A percentile compares a stretch with the other conserved stretches of the same genome.
phyloP scores from a whole-genome alignment of 2,888 invertebrate species.

The Hemithea aestivaria region DNA sequence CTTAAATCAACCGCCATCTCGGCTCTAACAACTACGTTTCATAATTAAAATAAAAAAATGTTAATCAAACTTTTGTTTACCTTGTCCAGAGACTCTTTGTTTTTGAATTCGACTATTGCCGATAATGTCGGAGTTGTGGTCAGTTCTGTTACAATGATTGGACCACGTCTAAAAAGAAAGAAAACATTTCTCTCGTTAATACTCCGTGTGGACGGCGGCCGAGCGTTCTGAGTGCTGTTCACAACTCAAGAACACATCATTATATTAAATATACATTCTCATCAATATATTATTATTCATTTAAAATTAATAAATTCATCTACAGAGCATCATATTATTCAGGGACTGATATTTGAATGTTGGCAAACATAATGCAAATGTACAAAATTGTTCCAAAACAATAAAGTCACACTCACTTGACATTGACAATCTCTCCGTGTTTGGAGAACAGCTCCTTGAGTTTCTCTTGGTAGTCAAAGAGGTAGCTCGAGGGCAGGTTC shows the following conservation, averaged over 20 bases:
- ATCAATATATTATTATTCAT: constrained; percentile 23
- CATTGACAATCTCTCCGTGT: constrained; percentile 61
- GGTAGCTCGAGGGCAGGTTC: constrained; percentile 67
- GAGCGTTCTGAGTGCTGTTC: constrained; percentile 48
- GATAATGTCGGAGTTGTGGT: constrained; percentile 79
- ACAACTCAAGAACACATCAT: constrained; percentile 50
- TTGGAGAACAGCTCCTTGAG: constrained; percentile 73
- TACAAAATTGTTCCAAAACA: constrained; percentile 27
- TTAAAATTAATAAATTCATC: constrained; percentile 15
- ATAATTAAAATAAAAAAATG: constrained; percentile 54
- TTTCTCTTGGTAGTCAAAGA: constrained; percentile 74
- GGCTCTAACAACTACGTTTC: constrained; percentile 28
- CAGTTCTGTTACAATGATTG: constrained; percentile 79
- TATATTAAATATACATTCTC: no score
- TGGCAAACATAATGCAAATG: constrained; percentile 39
- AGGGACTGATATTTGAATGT: constrained; percentile 77
- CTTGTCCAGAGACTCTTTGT: constrained; percentile 78
- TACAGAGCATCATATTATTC: constrained; percentile 30
- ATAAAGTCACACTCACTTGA: constrained; percentile 60
- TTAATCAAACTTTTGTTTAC: constrained; percentile 73
- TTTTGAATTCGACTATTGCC: constrained; percentile 79
- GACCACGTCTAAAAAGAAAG: constrained; percentile 79
- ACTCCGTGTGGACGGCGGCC: constrained; percentile 50
- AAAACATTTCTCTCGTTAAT: constrained; percentile 72
- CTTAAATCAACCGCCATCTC: constrained; percentile 43